Evolutionary conservation across 2,888 invertebrate genomes (phyloP).

Genomic region (Desoria tigrina): DNA sequence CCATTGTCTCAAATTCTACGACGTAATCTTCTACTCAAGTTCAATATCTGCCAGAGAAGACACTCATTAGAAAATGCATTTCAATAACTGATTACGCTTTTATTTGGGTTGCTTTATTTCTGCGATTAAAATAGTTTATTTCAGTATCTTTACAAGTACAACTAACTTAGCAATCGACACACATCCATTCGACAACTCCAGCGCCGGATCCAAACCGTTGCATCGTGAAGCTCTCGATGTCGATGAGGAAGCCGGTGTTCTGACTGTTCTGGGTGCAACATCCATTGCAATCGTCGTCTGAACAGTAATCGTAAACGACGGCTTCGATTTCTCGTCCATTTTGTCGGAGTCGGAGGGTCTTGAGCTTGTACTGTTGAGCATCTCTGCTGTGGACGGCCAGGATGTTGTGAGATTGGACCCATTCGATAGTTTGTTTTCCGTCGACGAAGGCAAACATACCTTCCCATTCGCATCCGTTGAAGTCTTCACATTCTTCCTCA

Average conservation of each 20-base stretch:
- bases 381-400: slow-evolving; percentile 22
- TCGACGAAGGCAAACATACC: slow-evolving; percentile 28
- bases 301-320: slow-evolving; percentile 27
- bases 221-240: slow-evolving; percentile 21
- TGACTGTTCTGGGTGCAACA: slow-evolving; percentile 23
- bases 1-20: too few species aligned
- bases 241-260: slow-evolving; percentile 17
- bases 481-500: slow-evolving; percentile 23
- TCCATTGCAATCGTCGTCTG: slow-evolving; percentile 19
- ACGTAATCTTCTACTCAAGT: too few species aligned
- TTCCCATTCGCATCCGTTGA: slow-evolving; percentile 26
- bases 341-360: slow-evolving; percentile 23
- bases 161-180: slow-evolving; percentile 27
- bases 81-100: too few species aligned
- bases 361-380: slow-evolving; percentile 20
- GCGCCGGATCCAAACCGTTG: slow-evolving; percentile 14
- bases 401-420: slow-evolving; percentile 26
- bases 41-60: too few species aligned
- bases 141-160: too few species aligned
- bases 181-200: slow-evolving; percentile 22
- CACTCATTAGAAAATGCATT: too few species aligned
- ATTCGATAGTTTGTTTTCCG: slow-evolving; percentile 16
- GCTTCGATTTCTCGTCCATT: slow-evolving; percentile 23
- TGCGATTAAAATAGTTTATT: too few species aligned
- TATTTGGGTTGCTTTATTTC: too few species aligned